Evolutionary conservation across 2,888 invertebrate genomes (phyloP).

Genomic region (Parasteatoda lunata): DNA sequence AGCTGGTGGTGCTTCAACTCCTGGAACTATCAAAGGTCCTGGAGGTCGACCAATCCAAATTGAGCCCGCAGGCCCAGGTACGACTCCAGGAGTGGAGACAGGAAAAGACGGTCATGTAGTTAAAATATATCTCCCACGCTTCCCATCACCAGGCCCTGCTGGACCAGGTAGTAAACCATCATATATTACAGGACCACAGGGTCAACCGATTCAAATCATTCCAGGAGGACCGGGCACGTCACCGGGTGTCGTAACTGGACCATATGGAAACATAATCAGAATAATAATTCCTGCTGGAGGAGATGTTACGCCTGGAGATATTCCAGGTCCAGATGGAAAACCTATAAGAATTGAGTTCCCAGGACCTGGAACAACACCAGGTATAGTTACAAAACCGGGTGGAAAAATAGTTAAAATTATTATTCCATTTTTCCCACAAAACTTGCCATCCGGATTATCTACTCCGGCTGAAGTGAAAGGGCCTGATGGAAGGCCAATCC

Average conservation of each 20-base stretch:
- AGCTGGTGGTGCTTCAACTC: background rate
- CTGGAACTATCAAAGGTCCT: conserved; percentile 16
- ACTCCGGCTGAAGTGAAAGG: background rate
- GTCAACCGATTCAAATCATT: conserved; percentile 9
- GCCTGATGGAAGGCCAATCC: background rate
- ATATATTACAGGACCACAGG: background rate
- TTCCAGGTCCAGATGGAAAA: conserved; percentile 17
- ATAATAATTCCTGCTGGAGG: background rate
- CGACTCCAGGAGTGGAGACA: conserved; percentile 8
- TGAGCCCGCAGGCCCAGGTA: conserved; percentile 15
- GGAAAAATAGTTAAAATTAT: conserved; percentile 7
- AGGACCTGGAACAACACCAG: conserved; percentile 26
- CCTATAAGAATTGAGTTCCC: conserved; percentile 1
- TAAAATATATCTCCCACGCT: background rate
- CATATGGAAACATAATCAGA: conserved; percentile 12
- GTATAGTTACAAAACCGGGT: background rate
- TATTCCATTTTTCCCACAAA: background rate
- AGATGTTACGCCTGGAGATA: background rate
- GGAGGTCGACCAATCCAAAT: conserved; percentile 1
- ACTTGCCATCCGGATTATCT: background rate
- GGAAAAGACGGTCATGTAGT: background rate
- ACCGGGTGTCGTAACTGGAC: conserved; percentile 16
- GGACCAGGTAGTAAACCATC: background rate
- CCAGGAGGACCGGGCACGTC: conserved; percentile 25
- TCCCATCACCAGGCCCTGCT: background rate